These are phyloP conservation scores for Amaurobius ferox DNA, from an alignment of 2,888 invertebrate genomes.

Conservation along the genomic window DNA sequence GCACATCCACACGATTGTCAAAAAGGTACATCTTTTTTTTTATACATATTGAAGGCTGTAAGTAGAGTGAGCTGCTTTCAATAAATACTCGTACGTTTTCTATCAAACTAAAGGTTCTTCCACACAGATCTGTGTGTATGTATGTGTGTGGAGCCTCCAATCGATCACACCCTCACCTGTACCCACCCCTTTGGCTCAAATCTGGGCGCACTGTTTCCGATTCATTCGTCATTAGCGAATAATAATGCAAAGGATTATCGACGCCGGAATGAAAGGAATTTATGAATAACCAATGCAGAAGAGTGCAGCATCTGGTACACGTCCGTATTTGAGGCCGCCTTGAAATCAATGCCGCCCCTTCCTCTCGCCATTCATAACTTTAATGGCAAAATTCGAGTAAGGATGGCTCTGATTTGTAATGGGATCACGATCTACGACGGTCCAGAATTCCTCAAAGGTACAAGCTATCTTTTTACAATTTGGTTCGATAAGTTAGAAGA, in stretches of 20 bases:
- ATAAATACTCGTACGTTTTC: background rate
- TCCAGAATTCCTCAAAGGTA: background rate
- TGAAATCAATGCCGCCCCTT: constrained; percentile 43
- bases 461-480: background rate
- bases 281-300: constrained; percentile 62
- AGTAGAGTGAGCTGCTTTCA: background rate
- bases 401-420: background rate
- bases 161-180: constrained; percentile 1
- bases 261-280: constrained; percentile 60
- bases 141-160: background rate
- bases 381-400: constrained; percentile 10
- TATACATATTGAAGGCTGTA: no score
- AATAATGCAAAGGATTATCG: constrained; percentile 66
- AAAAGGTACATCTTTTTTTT: no score
- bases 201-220: constrained; percentile 59
- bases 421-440: background rate
- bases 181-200: constrained; percentile 25
- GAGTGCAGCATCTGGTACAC: constrained; percentile 35
- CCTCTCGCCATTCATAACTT: background rate
- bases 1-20: no score
- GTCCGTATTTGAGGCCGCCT: constrained; percentile 12
- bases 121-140: background rate
- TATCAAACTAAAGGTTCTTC: background rate
- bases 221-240: constrained; percentile 67
- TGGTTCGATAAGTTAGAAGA: background rate